Evolutionary conservation across 2,888 invertebrate genomes (phyloP), one percentile per base, ranked within the genome.

Genomic region (Sabatieria punctata): DNA sequence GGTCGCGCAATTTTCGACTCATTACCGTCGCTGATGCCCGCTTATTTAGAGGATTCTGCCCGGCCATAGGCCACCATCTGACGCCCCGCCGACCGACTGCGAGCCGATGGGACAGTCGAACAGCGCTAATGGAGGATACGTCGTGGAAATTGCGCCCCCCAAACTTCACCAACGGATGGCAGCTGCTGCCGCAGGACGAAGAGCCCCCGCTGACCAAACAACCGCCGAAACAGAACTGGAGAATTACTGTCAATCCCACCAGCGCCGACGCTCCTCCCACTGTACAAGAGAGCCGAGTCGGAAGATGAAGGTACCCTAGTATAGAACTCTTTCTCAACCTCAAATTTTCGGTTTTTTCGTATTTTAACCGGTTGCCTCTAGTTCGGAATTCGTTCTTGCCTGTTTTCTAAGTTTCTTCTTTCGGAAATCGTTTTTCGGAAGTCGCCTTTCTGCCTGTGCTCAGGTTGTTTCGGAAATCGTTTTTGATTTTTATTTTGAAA

Each of bases 1-100:
- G n/a, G 30, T 47, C 30, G 11, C 43, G 47, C 35, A 47, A 37
- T 8, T 25, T 27, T 15, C 11, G 8, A 27, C 30, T 42, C 11
- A 33, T n/a, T 6, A 27, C n/a, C n/a, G 18, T 8, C 13, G 24
- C 41, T 41, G 24, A 41, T 15, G 24, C 8, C 8, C 4, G 24
- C 15, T 8, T n/a, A 38, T n/a, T 38, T 30, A 30, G 33, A 30
- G 15, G 11, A 30, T 30, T 13, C n/a, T n/a, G 11, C 11, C 11
- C 11, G 33, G 33, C 33, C 33, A 30, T 15, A 30, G 15, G 33
- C 33, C n/a, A 30, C n/a, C 33, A 30, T 11, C 11, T 15, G 11
- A 13, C 11, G n/a, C n/a, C n/a, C n/a, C n/a, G n/a, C n/a, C n/a
- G n/a, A n/a, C n/a, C n/a, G n/a, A n/a, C n/a, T n/a, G n/a, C n/a